A percentile compares a stretch with the other conserved stretches of the same genome.
Conservation (phyloP, 2,113 vertebrate species). For the Embiotoca jacksoni region DNA sequence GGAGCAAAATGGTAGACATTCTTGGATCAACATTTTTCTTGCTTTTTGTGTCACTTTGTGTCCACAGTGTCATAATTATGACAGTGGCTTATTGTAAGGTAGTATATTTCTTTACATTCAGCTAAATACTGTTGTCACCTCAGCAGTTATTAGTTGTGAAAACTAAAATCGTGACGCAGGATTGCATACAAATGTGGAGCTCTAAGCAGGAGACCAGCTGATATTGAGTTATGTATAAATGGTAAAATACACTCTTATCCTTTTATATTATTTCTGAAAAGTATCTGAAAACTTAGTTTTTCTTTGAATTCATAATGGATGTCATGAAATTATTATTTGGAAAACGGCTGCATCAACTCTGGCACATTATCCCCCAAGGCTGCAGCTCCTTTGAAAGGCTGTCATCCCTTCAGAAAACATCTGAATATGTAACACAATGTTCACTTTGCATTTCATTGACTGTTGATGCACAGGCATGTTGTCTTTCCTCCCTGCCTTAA, state of each 20-base stretch:
- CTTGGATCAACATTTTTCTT: too few species aligned
- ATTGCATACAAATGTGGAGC: conserved; percentile 16
- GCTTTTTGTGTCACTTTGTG: neutral
- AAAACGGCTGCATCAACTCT: conserved; percentile 31
- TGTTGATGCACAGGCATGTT: conserved; percentile 42
- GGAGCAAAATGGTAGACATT: too few species aligned
- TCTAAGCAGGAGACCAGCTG: neutral
- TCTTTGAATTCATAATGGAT: conserved; percentile 38
- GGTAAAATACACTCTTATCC: too few species aligned
- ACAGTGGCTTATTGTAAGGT: neutral
- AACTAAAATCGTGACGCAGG: neutral
- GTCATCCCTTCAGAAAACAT: conserved; percentile 59
- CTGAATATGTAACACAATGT: conserved; percentile 55
- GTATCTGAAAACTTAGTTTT: conserved; percentile 23
- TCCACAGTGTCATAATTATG: neutral
- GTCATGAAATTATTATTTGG: conserved; percentile 44
- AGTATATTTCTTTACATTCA: neutral
- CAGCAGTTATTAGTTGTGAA: conserved; percentile 7
- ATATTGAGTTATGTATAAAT: too few species aligned
- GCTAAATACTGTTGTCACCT: neutral
- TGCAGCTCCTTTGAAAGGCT: conserved; percentile 54
- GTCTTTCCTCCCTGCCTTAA: conserved; percentile 64
- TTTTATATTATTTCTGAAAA: neutral
- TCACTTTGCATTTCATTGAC: conserved; percentile 51
- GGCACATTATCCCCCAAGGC: conserved; percentile 34